Conservation (phyloP, 2,113 vertebrate genomes). For the Rhipidura dahli region DNA sequence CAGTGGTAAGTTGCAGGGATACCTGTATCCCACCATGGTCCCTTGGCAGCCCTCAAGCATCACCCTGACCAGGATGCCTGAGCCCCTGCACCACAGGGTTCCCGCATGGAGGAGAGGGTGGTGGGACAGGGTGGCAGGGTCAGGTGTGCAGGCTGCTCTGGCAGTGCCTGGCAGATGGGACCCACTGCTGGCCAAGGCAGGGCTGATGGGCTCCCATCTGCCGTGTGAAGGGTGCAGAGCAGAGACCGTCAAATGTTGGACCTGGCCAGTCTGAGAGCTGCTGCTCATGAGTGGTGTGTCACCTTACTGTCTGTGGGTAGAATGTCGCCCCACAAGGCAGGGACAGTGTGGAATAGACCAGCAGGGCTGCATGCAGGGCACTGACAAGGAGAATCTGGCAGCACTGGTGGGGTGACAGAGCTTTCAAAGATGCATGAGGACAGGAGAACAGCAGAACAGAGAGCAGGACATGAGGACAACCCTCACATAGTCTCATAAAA, state of each 20-base stretch:
- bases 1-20: fast-evolving
- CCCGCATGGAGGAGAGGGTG: fast-evolving
- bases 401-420: neutral
- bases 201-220: neutral
- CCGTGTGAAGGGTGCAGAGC: fast-evolving
- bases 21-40: fast-evolving
- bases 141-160: neutral
- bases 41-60: neutral
- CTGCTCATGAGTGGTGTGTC: neutral
- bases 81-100: neutral
- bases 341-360: neutral
- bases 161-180: fast-evolving
- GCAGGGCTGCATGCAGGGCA: fast-evolving
- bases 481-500: neutral
- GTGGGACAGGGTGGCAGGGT: neutral
- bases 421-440: neutral
- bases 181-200: fast-evolving
- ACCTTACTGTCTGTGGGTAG: fast-evolving
- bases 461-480: neutral
- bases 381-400: neutral
- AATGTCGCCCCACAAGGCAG: neutral
- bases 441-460: neutral
- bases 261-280: neutral
- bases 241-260: fast-evolving
- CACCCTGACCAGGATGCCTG: fast-evolving